Evolutionary conservation across 2,888 invertebrate genomes (phyloP), one percentile per base, ranked within the genome.

Genomic region (Drosophila acutilabella): DNA sequence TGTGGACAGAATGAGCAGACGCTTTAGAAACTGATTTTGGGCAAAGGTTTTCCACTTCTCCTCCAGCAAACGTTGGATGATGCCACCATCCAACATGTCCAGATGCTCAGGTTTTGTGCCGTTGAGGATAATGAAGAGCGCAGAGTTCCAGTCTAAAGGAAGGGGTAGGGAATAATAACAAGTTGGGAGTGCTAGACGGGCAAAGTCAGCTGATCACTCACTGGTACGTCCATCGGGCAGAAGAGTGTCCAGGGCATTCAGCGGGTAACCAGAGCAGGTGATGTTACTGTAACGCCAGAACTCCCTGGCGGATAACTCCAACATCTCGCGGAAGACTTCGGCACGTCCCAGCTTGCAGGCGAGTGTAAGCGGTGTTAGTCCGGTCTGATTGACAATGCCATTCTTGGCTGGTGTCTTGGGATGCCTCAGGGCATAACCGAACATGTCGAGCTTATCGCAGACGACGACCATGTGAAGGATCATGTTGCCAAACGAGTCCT

Each of bases 1-100:
- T 26, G 97, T 94, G 89, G 96, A 94, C 51, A 99, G 94, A 80
- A 99, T 96, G 36, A 97, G 94, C 26, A 99, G 94, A 40, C 98
- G 95, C 93, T 98, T 97, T 68, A 98, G 93, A 92, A 99, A 98
- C 93, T 98, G 98, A 88, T 96, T 96, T 93, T 97, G 95, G 26
- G 98, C 99, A 93, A 98, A 99, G 0, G 98, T 98, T 93, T 99
- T 99, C 99, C 99, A 99, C 92, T 99, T 99, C 93, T 99, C 99
- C 92, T 99, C 99, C 16, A 99, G 94, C 52, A 99, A 93, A 88
- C 98, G 95, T 91, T 99, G 98, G 89, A 99, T 99, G 62, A 99
- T 99, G 33, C 99, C 99, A 51, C 99, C 98, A 90, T 98, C 98
- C 88, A 99, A 93, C 99, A 99, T 99, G 91, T 99, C 98, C 91